Base-by-base conservation (phyloP, 2,797 vertebrate species). In the Falco concolor region DNA sequence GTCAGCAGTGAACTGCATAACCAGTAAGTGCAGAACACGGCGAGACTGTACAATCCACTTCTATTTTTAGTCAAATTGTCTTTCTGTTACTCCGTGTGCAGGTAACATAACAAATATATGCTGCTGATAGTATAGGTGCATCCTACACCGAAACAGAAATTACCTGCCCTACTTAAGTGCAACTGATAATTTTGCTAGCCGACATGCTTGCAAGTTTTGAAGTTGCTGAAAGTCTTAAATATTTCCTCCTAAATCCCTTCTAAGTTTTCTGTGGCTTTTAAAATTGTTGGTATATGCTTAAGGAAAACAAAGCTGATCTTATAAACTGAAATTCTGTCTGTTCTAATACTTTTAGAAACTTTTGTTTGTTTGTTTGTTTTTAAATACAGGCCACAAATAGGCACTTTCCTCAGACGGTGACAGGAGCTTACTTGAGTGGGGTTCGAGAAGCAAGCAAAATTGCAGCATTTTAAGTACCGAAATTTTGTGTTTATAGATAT, bases 401-500 rank as follows among this genome's bases (percentile, higher is more conserved):
- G 83, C 99, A 99, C 97, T 99, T 99, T 93, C 99, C 99, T 93
- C 99, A 99, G 93, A 99, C 99, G 3, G 99, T 99, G 84, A 99
- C 99, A 8, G 99, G 99, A 63, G 99, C 99, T 57, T 99, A 99
- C 96, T 97, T 99, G 97, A 99, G 99, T 56, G 99, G 99, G 4
- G 98, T 99, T 91, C 98, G 99, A 96, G 99, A 99, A 98, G 99
- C 99, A 7, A 99, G 99, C 98, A 99, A 99, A 98, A 99, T 99
- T 95, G 98, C 99, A 57, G 98, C 98, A 30, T 98, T 97, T 94
- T 99, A 96, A 98, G 87, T 77, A 87, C 38, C 38, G 60, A 77
- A 81, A 61, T 63, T 56, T 90, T 89, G 81, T 95, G 93, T 86
- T 93, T 74, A 70, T 92, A 90, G 65, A 94, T 59, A 49, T 76